Conservation (phyloP, 1,140 invertebrate species). For the Thalassaphorura encarpata region DNA sequence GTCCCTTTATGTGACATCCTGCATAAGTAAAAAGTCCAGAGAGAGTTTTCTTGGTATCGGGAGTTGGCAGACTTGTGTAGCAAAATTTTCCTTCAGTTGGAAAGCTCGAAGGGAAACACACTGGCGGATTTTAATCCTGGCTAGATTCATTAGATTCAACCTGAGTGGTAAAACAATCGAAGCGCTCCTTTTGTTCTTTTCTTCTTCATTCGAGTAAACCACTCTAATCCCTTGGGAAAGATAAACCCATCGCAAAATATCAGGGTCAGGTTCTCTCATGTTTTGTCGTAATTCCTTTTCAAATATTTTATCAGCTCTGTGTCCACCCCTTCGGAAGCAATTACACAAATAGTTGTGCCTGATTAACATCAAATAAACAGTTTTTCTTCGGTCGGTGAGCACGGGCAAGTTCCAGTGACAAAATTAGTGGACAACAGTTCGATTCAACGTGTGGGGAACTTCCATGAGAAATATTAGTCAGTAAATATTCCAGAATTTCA, state of each 20-base stretch:
- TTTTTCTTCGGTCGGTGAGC: slow-evolving; percentile 12
- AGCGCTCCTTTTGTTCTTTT: background rate
- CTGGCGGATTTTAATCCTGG: slow-evolving; percentile 13
- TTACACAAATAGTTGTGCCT: slow-evolving; percentile 18
- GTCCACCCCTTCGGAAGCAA: slow-evolving; percentile 1
- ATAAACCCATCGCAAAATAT: slow-evolving; percentile 18
- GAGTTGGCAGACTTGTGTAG: background rate
- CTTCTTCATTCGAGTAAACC: background rate
- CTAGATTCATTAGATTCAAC: slow-evolving; percentile 12
- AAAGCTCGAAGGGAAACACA: background rate
- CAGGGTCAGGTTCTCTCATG: background rate
- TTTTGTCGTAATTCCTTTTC: background rate
- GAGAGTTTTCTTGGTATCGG: slow-evolving; percentile 12
- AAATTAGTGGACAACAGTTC: slow-evolving; percentile 17
- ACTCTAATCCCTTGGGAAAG: slow-evolving; percentile 1
- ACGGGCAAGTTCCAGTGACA: slow-evolving; percentile 7
- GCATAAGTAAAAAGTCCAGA: slow-evolving; percentile 18
- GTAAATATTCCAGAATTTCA: slow-evolving; percentile 25
- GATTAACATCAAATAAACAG: slow-evolving; percentile 16
- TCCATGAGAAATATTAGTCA: slow-evolving; percentile 8
- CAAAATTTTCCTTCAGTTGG: slow-evolving; percentile 7
- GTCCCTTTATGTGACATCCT: too few species aligned
- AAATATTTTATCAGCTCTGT: background rate
- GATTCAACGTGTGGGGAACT: slow-evolving; percentile 1
- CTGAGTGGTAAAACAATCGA: slow-evolving; percentile 6